Evolutionary conservation across 2,888 invertebrate species (phyloP), one percentile per base, ranked within the genome.

Genomic region (Tetanocera ferruginea): DNA sequence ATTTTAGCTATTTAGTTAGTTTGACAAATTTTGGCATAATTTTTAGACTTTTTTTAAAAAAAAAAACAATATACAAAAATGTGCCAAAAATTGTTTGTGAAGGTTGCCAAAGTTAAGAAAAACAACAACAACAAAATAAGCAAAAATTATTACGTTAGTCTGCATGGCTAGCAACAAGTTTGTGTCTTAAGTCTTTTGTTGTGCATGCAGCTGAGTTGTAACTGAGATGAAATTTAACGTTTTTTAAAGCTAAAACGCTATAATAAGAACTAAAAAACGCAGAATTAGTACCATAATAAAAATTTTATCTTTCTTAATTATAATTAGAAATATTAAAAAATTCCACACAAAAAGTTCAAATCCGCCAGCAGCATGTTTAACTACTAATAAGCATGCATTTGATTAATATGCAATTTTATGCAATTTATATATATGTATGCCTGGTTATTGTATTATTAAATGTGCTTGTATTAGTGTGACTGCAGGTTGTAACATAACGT

Each of bases 141-240:
- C 1, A 11, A 43, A 43, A 43, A 11, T 2, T 6, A 11, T 43
- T 43, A n/a, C 6, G 28, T 28, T 34, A 31, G 11, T 6, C 5
- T n/a, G 31, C 31, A 31, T 5, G n/a, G 43, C 4, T 51, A 23
- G 17, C 9, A 3, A 1, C 23, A 49, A 51, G 69, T 69, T 49
- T 25, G 69, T 69, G 43, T 69, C 69, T 49, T 43, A 49, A 51
- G 49, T 69, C 69, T 69, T 51, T 69, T 34, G 19, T n/a, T 67
- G 9, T 43, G 8, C 31, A 14, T n/a, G 8, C 2, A 28, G 3
- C 37, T 43, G 1, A 23, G 69, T 34, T 64, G n/a, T 31, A n/a
- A 5, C 8, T n/a, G 11, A 31, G 5, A 34, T 14, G n/a, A 28
- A n/a, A 60, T 28, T 60, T 28, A 3, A 23, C 14, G 28, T 28